Evolutionary conservation across 2,797 vertebrate genomes (phyloP).

Genomic region (Phoeniculus purpureus): DNA sequence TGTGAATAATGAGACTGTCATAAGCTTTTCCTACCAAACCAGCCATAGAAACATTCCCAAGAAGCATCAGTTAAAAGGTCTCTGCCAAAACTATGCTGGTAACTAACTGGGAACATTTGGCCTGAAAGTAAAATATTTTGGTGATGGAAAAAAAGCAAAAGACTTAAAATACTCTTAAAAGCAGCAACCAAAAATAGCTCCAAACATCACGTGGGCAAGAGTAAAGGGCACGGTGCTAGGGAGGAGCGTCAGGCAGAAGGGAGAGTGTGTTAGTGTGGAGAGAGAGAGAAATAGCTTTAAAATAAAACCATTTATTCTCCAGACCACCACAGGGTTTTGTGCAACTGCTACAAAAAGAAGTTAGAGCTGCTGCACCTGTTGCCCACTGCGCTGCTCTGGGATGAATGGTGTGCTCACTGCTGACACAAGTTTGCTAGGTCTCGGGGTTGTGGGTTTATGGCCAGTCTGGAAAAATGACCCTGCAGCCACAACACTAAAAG

Average conservation of each 20-base stretch:
- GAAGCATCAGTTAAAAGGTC: conserved; percentile 20
- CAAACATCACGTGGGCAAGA: background rate
- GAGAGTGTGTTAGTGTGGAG: background rate
- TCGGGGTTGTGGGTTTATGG: background rate
- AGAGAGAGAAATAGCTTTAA: background rate
- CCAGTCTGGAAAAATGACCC: background rate
- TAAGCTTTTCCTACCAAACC: conserved; percentile 64
- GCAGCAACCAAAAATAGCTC: conserved; percentile 44
- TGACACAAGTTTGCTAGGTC: background rate
- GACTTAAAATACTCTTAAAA: conserved; percentile 14
- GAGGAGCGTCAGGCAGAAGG: background rate
- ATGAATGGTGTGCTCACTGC: background rate
- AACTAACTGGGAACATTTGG: conserved; percentile 43
- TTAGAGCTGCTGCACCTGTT: background rate
- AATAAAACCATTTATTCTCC: background rate
- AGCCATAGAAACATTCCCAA: background rate
- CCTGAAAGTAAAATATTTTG: conserved; percentile 49
- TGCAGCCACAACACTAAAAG: rapidly evolving
- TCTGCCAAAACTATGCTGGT: conserved; percentile 53
- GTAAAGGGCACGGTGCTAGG: background rate
- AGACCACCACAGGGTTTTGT: rapidly evolving
- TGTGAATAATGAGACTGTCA: conserved; percentile 28
- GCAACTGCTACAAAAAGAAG: rapidly evolving
- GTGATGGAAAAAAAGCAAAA: background rate
- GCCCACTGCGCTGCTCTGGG: rapidly evolving